These are phyloP conservation scores for Mantis religiosa DNA, from an alignment of 2,888 invertebrate genomes.

Conservation along the genomic window DNA sequence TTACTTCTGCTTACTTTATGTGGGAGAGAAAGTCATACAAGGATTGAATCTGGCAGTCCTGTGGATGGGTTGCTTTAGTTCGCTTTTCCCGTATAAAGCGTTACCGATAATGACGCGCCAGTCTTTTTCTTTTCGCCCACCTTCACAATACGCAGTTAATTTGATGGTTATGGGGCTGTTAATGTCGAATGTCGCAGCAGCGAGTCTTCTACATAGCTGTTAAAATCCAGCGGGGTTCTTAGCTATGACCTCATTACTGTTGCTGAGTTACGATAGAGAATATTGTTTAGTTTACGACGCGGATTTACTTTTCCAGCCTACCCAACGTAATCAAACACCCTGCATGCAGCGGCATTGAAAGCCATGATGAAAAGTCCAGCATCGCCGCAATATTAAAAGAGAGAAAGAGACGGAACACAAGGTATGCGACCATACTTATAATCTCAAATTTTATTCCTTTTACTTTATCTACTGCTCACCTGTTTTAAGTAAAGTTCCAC, in stretches of 20 bases:
- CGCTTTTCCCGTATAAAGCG: background rate
- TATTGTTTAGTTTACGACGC: background rate
- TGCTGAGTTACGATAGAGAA: background rate
- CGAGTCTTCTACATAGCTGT: background rate
- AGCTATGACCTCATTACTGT: background rate
- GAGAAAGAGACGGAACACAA: background rate
- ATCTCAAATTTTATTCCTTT: background rate
- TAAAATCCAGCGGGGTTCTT: background rate
- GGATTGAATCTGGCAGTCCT: too few species aligned
- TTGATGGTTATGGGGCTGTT: conserved; percentile 9
- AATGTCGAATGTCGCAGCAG: background rate
- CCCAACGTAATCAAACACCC: background rate
- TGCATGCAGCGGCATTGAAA: background rate
- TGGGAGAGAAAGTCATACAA: too few species aligned
- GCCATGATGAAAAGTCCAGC: background rate
- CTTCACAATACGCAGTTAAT: conserved; percentile 1
- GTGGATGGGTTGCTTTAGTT: background rate
- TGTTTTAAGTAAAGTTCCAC: too few species aligned
- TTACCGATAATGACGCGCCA: background rate
- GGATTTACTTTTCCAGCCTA: background rate
- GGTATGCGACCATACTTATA: background rate
- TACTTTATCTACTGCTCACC: too few species aligned
- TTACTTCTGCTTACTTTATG: too few species aligned
- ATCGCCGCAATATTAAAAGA: background rate
- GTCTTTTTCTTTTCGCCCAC: background rate